Base-by-base conservation (phyloP, 2,113 vertebrate species). In the Dipodomys merriami region DNA sequence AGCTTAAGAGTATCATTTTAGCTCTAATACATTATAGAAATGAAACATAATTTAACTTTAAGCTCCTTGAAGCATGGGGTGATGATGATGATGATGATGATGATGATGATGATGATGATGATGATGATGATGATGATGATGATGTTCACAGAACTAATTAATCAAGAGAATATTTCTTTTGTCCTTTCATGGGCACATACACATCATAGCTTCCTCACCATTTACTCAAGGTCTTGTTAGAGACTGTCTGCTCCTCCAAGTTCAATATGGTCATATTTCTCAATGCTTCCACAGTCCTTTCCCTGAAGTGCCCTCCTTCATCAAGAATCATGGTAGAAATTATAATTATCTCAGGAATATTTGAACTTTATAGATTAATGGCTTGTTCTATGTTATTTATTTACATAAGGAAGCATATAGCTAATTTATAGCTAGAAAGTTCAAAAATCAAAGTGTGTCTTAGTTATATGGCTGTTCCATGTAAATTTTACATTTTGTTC, bases 391-490 rank as follows among this genome's bases (percentile, higher is more conserved):
- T 25, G 65, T 86, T 80, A 44, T n/a, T 80, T 57, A 88, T n/a
- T 80, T 57, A 88, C n/a, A 67, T 9, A 73, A 67, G 72, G 2
- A 33, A 23, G 85, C 15, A 57, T 57, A 57, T 18, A 57, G 15
- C 53, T 13, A 57, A 57, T 16, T 18, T 57, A 18, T 57, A 57
- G 53, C 53, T 57, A 69, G 23, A 92, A 81, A 72, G 15, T 35
- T 27, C 57, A 73, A 62, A 49, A 88, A 29, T 33, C 20, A 62
- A 89, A 84, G 13, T 18, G 11, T 78, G 29, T 53, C 15, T 74
- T 72, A 82, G 25, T 82, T 67, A 94, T 86, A 80, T 20, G 19
- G 83, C 62, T 69, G 15, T 88, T 92, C 44, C 15, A 89, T 35
- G 27, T 7, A 83, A 91, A 89, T 16, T 80, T 77, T 44, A 12